Conservation (phyloP, 1,140 invertebrate species). For the Campodea augens region DNA sequence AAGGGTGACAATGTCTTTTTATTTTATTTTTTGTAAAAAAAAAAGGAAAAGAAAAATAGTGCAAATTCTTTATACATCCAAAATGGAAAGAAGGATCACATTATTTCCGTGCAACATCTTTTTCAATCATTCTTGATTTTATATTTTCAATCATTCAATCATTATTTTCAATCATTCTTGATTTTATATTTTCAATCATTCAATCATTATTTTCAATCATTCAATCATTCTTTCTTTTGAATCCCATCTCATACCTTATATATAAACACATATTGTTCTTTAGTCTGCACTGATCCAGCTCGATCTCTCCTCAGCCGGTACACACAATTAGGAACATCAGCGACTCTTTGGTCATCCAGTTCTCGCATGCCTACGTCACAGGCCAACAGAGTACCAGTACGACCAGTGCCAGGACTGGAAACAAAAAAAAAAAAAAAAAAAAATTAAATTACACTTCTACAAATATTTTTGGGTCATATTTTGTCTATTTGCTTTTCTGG, state of each 20-base stretch:
- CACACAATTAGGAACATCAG: constrained; percentile 68
- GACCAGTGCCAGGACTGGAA: constrained; percentile 60
- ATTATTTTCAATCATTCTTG: background rate
- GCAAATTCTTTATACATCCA: too few relatives aligned
- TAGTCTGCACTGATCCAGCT: constrained; percentile 70
- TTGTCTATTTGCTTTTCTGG: background rate
- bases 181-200: background rate
- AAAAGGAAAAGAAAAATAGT: too few relatives aligned
- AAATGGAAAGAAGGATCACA: background rate
- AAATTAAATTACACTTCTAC: background rate
- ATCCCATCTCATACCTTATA: constrained; percentile 32
- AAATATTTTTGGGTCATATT: background rate
- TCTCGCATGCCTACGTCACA: constrained; percentile 70
- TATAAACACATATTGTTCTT: constrained; percentile 45
- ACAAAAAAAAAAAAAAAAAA: constrained; percentile 1
- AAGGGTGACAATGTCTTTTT: too few relatives aligned
- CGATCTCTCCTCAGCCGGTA: constrained; percentile 62
- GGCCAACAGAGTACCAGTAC: constrained; percentile 70
- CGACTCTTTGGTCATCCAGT: constrained; percentile 49
- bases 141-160: background rate
- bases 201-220: too few relatives aligned
- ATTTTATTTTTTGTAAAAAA: too few relatives aligned
- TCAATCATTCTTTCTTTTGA: constrained; percentile 5
- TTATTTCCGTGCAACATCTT: background rate
- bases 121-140: background rate